Conservation (phyloP, 1,140 invertebrate species). For the Achroia grisella region DNA sequence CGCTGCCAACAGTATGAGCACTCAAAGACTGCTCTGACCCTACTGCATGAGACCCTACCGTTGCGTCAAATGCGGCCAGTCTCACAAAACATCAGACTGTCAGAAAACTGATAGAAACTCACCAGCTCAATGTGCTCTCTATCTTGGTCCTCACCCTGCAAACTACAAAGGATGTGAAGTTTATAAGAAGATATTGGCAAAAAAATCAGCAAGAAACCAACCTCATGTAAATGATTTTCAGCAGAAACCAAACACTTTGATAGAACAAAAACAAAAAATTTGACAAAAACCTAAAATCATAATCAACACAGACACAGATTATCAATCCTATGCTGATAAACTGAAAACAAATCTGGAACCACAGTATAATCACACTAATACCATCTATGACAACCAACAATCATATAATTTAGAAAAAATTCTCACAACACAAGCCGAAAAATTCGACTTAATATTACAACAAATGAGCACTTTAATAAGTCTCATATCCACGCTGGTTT, state of each 20-base stretch:
- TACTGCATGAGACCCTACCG: conserved; percentile 19
- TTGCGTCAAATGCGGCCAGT: conserved; percentile 25
- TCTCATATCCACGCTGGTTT: no score
- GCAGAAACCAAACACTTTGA: not conserved
- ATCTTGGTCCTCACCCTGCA: conserved; percentile 14
- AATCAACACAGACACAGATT: no score
- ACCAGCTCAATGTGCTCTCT: conserved; percentile 12
- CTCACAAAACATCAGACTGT: conserved; percentile 11
- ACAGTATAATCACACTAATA: no score
- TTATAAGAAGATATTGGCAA: conserved; percentile 17
- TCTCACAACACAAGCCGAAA: no score
- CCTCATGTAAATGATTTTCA: no score
- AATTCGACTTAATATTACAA: no score
- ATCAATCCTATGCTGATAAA: no score
- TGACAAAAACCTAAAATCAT: no score
- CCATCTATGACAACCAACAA: no score
- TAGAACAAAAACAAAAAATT: not conserved
- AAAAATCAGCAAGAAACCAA: not conserved
- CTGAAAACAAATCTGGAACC: no score
- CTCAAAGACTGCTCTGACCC: conserved; percentile 22
- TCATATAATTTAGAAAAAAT: no score
- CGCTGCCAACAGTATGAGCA: conserved; percentile 23
- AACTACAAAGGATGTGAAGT: conserved; percentile 15
- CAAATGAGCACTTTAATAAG: no score
- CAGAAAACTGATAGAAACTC: conserved; percentile 12